Percentiles rank a stretch among this genome's conserved stretches.
Conservation (phyloP, 2,797 vertebrate species). For the Diplodus sargus region DNA sequence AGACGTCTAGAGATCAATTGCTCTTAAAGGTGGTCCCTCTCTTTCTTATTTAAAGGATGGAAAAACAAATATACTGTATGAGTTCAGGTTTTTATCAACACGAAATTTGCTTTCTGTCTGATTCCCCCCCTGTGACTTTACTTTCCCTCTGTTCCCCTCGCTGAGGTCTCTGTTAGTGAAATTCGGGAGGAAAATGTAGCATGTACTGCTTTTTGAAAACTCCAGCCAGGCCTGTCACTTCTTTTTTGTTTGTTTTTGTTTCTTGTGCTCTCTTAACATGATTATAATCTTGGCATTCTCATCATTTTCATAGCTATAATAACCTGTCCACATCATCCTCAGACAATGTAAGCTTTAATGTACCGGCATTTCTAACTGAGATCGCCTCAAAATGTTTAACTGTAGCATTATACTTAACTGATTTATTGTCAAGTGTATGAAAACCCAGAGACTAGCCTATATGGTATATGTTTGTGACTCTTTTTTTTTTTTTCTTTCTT, state of each 20-base stretch:
- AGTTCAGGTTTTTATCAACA: slow-evolving; percentile 67
- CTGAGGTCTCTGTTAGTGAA: slow-evolving; percentile 79
- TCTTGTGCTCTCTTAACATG: slow-evolving; percentile 77
- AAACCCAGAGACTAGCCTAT: slow-evolving; percentile 85
- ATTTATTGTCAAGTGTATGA: slow-evolving; percentile 88
- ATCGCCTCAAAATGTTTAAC: slow-evolving; percentile 91
- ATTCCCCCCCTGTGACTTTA: slow-evolving; percentile 75
- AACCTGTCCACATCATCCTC: slow-evolving; percentile 80
- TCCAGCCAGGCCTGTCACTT: slow-evolving; percentile 76
- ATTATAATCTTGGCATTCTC: slow-evolving; percentile 73
- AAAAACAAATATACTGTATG: slow-evolving; percentile 61
- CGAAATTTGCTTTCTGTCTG: slow-evolving; percentile 54
- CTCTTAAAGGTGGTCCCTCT: slow-evolving; percentile 72
- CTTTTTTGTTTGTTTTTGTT: slow-evolving; percentile 30
- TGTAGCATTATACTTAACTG: slow-evolving; percentile 88
- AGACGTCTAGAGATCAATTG: slow-evolving; percentile 66
- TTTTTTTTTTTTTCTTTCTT: slow-evolving; percentile 44
- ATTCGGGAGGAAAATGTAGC: slow-evolving; percentile 84
- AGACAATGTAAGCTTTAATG: slow-evolving; percentile 93
- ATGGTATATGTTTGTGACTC: slow-evolving; percentile 88
- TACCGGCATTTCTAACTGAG: slow-evolving; percentile 90
- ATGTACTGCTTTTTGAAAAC: slow-evolving; percentile 81
- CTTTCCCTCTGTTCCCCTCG: slow-evolving; percentile 80
- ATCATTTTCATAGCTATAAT: slow-evolving; percentile 81
- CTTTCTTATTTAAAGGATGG: slow-evolving; percentile 69